Percentiles rank a stretch among this genome's conserved stretches.
These are phyloP conservation scores for Mixornis gularis DNA, from an alignment of 2,113 vertebrate genomes.

Conservation along the genomic window DNA sequence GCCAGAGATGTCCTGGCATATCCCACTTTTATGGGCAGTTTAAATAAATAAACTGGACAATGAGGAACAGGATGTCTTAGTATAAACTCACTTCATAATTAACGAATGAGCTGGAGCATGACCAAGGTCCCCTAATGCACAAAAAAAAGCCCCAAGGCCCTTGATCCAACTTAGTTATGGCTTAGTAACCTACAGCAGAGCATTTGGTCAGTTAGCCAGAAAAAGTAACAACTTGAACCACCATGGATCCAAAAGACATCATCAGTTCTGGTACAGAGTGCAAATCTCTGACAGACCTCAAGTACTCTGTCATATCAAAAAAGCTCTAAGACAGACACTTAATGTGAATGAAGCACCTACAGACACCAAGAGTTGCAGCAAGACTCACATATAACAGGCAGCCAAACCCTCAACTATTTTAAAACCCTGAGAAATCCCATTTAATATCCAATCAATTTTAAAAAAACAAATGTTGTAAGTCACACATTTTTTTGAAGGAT, in stretches of 20 bases:
- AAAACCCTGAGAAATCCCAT: not conserved
- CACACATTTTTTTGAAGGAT: slow-evolving; percentile 76
- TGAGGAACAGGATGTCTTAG: not conserved
- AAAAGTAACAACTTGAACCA: not conserved
- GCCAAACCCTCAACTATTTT: not conserved
- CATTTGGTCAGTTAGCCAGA: not conserved
- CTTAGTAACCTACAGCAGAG: not conserved
- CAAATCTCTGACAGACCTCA: not conserved
- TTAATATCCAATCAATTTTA: not conserved
- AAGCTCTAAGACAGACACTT: not conserved
- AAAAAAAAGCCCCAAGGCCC: not conserved
- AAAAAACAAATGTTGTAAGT: rapidly evolving
- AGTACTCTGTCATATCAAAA: not conserved
- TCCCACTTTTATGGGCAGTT: not conserved
- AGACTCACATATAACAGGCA: not conserved
- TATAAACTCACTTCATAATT: not conserved
- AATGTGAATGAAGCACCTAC: not conserved
- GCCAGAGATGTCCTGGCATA: not conserved
- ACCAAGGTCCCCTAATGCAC: not conserved
- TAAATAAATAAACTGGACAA: not conserved
- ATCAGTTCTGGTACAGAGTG: not conserved
- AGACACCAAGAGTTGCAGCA: not conserved
- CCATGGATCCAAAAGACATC: not conserved
- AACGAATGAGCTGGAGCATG: not conserved
- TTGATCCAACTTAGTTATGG: not conserved